Percentiles rank a stretch among this genome's conserved stretches.
Conservation (phyloP, 2,113 vertebrate species). For the Eptesicus fuscus region DNA sequence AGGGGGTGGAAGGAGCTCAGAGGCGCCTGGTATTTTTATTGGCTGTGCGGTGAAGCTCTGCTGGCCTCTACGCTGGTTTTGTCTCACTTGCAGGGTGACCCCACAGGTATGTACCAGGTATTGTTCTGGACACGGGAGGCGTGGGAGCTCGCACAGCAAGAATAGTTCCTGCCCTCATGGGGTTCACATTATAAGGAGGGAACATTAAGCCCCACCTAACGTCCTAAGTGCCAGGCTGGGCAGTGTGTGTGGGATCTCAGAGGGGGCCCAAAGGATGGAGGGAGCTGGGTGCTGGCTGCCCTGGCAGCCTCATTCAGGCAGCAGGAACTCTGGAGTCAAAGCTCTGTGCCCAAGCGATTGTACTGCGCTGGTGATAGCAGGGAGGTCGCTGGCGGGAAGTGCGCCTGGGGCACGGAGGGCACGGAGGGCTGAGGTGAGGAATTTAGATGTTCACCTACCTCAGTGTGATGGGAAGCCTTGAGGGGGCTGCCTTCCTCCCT, state of each 20-base stretch:
- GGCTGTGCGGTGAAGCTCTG: not conserved
- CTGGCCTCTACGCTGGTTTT: not conserved
- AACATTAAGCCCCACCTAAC: fast-evolving
- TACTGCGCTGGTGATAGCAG: not conserved
- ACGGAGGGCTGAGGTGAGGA: not conserved
- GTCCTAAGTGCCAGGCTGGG: not conserved
- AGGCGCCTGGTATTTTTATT: not conserved
- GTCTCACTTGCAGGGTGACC: fast-evolving
- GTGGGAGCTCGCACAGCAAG: not conserved
- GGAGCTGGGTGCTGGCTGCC: not conserved
- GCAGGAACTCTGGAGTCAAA: not conserved
- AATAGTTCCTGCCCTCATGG: not conserved
- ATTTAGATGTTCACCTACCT: not conserved
- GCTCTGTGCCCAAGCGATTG: not conserved
- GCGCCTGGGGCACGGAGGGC: not conserved
- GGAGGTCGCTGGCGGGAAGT: not conserved
- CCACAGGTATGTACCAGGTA: not conserved
- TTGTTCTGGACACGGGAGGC: not conserved
- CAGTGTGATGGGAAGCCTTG: not conserved
- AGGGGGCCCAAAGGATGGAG: not conserved
- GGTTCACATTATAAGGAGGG: not conserved
- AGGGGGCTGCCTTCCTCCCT: not conserved
- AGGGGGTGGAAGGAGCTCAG: not conserved
- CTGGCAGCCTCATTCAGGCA: not conserved
- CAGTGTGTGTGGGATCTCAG: not conserved